Base-by-base conservation (phyloP, 2,888 invertebrate species). In the Agriotes lineatus region DNA sequence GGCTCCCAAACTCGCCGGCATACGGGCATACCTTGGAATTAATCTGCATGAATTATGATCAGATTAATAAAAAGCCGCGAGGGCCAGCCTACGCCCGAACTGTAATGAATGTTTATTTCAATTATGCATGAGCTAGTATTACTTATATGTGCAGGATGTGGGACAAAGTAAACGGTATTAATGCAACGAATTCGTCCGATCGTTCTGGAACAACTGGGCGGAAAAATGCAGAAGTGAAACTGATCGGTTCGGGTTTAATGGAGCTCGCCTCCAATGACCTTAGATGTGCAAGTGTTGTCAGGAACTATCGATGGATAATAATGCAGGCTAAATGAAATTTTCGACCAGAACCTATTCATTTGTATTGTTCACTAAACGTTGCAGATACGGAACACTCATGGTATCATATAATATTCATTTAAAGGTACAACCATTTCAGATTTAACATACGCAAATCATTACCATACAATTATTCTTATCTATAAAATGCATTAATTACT, bases 161-260 rank as follows among this genome's bases (percentile, higher is more conserved):
- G 52, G 52, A 22, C 52, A 52, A 48, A 33, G 18, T 12, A 33
- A 52, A 52, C 52, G 52, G 52, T 33, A 52, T 33, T 33, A 52
- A 33, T 30, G 33, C 14, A 35, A 16, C 30, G 19, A 25, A 25
- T 48, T 14, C 30, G 10, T 50, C 2, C 12, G 25, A 50, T 50
- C 20, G 12, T 48, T 48, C 22, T 2, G 10, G 9, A 45, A 45
- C n/a, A 45, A 18, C 16, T 45, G 7, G 14, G 42, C 16, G 16
- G 14, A 42, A 42, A 42, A 39, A 42, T 25, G 25, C 25, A n/a
- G n/a, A 37, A 37, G 37, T 35, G 35, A 35, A 35, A 35, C 6
- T 35, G 1, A 35, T 35, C n/a, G n/a, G n/a, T 35, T 2, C 35
- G n/a, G n/a, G 35, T n/a, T 2, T 4, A 35, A 35, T 33, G 33